Evolutionary conservation across 2,797 vertebrate genomes (phyloP), one percentile per base, ranked within the genome.

Genomic region (Gobionotothen gibberifrons): DNA sequence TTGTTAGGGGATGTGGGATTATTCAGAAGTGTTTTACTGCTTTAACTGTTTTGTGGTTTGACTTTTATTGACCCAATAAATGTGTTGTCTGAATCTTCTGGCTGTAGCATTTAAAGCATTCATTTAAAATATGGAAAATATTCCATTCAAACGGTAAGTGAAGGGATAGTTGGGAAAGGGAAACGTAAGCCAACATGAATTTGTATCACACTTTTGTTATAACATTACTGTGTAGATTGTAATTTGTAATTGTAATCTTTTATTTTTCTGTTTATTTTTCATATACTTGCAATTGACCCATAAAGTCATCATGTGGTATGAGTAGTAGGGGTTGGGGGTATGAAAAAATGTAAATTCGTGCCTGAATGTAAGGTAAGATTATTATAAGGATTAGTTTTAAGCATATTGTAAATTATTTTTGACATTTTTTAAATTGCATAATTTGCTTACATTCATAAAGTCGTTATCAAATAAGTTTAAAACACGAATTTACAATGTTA

Each of bases 41-140:
- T 66, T 75, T 78, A 67, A 81, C 26, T 54, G 62, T 79, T 57
- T 66, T 13, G 51, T 74, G 60, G 46, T 79, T 79, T 83, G 71
- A 29, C 65, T 81, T 79, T 63, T 73, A 66, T 83, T 56, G 56
- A 76, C 52, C 40, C 51, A 91, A 90, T 88, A 89, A 89, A 90
- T 71, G 54, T 82, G 46, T 83, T 66, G 70, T 83, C 12, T 81
- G 61, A 64, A n/a, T 52, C 22, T 57, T n/a, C n/a, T 29, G 43
- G 7, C 26, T 48, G 3, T 43, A 2, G 29, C 51, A 61, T 71
- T 26, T 49, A 17, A 63, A 59, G 7, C 21, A 19, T 19, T 3
- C 1, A 4, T n/a, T 65, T 29, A n/a, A 10, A 40, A 3, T 3
- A 2, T 39, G 22, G 1, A 47, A 26, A 26, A 26, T 1, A 26